Base-by-base conservation (phyloP, 2,797 vertebrate genomes). In the Otolemur crassicaudatus region DNA sequence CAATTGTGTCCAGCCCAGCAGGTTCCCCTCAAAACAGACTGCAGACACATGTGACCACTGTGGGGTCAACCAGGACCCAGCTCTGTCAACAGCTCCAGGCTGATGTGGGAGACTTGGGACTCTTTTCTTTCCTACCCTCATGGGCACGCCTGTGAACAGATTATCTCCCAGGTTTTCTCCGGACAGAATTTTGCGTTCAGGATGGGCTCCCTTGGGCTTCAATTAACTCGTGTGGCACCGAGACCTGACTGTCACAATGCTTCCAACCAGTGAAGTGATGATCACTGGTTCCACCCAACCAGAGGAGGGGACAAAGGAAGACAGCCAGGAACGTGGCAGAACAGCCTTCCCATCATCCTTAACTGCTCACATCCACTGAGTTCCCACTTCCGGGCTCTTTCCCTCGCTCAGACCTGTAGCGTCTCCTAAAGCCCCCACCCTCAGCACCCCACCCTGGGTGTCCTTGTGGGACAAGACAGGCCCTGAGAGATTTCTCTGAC, bases 111-210 rank as follows among this genome's bases (percentile, higher is more conserved):
- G 19, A 58, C 16, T 72, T n/a, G 9, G 43, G 4, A 3, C 63
- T 81, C 49, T 34, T 37, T 85, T 63, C 82, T 77, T 43, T 46
- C 69, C 80, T 19, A 1, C 2, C 27, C 9, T 14, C 20, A 65
- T 7, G 4, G 29, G 56, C 73, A 49, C 23, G 25, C 72, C 81
- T 81, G 56, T 25, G 61, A 83, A n/a, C 25, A 91, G 27, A 96
- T n/a, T 56, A 11, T 29, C 77, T 85, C 80, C 23, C 20, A 85
- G 31, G 77, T 53, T 46, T 93, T 49, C 84, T 90, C 49, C 3
- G 19, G 77, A 73, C 76, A 79, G 87, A 79, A 96, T 96, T 97
- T 93, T 29, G 84, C 77, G 93, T 98, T 96, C 96, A 89, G 69
- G 40, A 58, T 67, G 58, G 58, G 72, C 34, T 81, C 95, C 63